These are phyloP conservation scores for Ceratothoa steindachneri DNA, from an alignment of 2,888 invertebrate species.

Conservation along the genomic window DNA sequence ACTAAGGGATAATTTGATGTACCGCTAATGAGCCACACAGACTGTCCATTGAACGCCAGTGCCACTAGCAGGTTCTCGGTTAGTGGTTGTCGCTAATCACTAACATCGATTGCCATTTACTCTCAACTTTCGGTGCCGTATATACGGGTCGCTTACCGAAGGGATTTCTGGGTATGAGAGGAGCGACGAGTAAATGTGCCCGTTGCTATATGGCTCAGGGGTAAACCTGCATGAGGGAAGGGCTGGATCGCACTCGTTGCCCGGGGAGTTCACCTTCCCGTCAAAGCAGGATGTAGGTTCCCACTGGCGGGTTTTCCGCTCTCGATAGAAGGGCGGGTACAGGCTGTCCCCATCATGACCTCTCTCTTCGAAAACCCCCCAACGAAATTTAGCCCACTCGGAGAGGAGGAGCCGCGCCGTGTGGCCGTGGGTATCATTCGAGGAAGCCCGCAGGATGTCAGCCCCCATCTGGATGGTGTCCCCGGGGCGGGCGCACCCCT, in stretches of 20 bases:
- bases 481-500: slow-evolving; percentile 61
- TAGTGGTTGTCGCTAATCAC: too few species aligned
- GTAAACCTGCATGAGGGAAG: slow-evolving; percentile 29
- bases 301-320: slow-evolving; percentile 36
- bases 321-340: slow-evolving; percentile 59
- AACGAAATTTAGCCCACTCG: slow-evolving; percentile 65
- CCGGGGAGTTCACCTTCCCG: slow-evolving; percentile 25
- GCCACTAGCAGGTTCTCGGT: too few species aligned
- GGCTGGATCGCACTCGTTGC: slow-evolving; percentile 30
- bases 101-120: too few species aligned
- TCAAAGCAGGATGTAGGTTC: slow-evolving; percentile 37
- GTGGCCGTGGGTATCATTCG: slow-evolving; percentile 38
- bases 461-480: slow-evolving; percentile 59
- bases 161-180: slow-evolving; percentile 37
- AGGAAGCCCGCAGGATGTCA: slow-evolving; percentile 49
- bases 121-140: too few species aligned
- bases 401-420: slow-evolving; percentile 56
- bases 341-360: slow-evolving; percentile 60
- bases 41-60: too few species aligned
- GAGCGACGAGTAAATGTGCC: slow-evolving; percentile 36
- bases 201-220: slow-evolving; percentile 36
- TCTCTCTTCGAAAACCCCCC: slow-evolving; percentile 66
- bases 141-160: slow-evolving; percentile 32
- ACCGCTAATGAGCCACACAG: too few species aligned
- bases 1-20: too few species aligned